These are phyloP conservation scores for Grus americana DNA, from an alignment of 2,113 vertebrate genomes.

Conservation along the genomic window DNA sequence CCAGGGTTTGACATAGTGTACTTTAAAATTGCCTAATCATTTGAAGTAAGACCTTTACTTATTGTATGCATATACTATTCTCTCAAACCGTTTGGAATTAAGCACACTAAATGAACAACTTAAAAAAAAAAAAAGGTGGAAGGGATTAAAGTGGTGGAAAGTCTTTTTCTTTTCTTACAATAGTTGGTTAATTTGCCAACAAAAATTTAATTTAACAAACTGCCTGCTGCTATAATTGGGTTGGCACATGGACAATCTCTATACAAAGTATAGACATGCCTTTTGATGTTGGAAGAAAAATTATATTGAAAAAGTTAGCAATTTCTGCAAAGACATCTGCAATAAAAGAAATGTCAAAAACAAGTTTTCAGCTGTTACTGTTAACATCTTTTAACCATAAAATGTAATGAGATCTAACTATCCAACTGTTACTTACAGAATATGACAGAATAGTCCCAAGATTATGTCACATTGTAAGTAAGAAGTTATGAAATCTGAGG, in stretches of 20 bases:
- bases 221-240: neutral
- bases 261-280: neutral
- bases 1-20: neutral
- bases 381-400: neutral
- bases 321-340: neutral
- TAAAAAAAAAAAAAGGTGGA: neutral
- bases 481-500: neutral
- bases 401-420: neutral
- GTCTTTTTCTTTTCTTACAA: neutral
- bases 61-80: neutral
- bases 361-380: neutral
- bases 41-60: neutral
- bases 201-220: neutral
- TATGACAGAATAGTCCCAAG: neutral
- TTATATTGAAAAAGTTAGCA: neutral
- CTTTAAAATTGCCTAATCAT: neutral
- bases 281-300: neutral
- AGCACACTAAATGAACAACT: neutral
- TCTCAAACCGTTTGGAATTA: neutral
- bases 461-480: neutral
- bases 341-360: neutral
- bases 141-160: neutral
- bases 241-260: neutral
- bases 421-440: neutral
- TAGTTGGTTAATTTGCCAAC: neutral